Evolutionary conservation across 2,797 vertebrate genomes (phyloP).

Genomic region (Merluccius polli): DNA sequence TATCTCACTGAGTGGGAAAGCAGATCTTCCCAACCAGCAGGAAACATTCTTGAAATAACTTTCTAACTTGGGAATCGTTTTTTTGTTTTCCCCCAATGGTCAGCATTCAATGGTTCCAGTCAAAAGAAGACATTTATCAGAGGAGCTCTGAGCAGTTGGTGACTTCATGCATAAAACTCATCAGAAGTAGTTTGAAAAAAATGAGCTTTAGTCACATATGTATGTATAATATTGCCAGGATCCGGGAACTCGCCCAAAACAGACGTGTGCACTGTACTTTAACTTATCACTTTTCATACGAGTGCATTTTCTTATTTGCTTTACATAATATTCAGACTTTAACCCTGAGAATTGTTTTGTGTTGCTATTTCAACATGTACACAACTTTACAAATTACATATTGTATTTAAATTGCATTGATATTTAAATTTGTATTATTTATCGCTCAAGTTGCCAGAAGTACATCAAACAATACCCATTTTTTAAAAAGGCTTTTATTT

Average conservation of each 20-base stretch:
- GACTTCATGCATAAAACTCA: conserved; percentile 54
- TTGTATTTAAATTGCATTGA: no score
- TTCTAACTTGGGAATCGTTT: conserved; percentile 22
- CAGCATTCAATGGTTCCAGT: conserved; percentile 39
- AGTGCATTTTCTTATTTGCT: no score
- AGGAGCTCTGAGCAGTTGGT: conserved; percentile 35
- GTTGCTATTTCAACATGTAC: no score
- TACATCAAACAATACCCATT: no score
- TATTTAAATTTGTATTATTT: no score
- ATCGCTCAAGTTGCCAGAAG: no score
- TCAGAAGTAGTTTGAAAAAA: conserved; percentile 41
- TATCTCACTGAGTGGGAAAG: conserved; percentile 57
- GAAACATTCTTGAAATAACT: conserved; percentile 69
- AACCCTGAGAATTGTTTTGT: no score
- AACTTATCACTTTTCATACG: conserved; percentile 17
- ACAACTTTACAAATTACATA: no score
- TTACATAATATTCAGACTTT: no score
- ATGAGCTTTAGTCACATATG: conserved; percentile 23
- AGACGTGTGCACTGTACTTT: conserved; percentile 26
- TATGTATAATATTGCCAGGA: conserved; percentile 28
- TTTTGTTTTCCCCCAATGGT: conserved; percentile 42
- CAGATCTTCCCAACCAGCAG: conserved; percentile 52
- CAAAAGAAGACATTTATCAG: conserved; percentile 62
- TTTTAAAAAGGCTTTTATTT: conserved; percentile 29
- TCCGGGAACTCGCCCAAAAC: conserved; percentile 20